phyloP scores from a whole-genome alignment of 2,797 vertebrate species.

The Hemitrygon akajei region DNA sequence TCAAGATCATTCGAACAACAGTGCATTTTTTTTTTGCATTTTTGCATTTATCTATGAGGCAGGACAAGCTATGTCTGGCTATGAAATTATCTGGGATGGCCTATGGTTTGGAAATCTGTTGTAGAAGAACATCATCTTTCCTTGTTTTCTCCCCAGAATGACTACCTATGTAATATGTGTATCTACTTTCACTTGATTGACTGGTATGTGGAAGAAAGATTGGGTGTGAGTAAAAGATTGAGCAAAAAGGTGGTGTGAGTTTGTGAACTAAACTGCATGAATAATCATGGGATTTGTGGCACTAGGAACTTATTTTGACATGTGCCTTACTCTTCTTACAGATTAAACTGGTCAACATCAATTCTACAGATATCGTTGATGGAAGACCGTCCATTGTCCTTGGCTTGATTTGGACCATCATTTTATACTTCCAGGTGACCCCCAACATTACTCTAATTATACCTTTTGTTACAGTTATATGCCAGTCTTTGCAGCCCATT shows the following conservation, averaged over 20 bases:
- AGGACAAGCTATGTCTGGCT: no score
- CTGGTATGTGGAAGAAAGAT: neutral
- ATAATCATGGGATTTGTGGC: neutral
- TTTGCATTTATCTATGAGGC: neutral
- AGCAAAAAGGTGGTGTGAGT: neutral
- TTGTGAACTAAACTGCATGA: neutral
- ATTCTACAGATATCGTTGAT: constrained; percentile 92
- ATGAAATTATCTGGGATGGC: neutral
- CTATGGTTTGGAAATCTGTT: neutral
- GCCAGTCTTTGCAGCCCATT: neutral
- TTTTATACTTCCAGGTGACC: constrained; percentile 93
- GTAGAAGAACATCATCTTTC: neutral
- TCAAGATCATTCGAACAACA: neutral
- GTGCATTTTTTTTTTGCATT: no score
- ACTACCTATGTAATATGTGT: neutral
- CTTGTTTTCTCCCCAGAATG: neutral
- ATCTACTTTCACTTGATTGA: neutral
- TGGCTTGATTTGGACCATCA: constrained; percentile 93
- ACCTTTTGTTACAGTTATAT: neutral
- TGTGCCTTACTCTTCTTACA: constrained; percentile 49
- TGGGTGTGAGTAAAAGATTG: neutral
- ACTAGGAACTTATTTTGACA: neutral
- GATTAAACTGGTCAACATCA: constrained; percentile 98
- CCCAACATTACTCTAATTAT: neutral
- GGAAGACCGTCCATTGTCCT: constrained; percentile 89